Percentiles rank a stretch among this genome's conserved stretches.
Conservation (phyloP, 2,888 invertebrate species). For the Epinotia bilunana region DNA sequence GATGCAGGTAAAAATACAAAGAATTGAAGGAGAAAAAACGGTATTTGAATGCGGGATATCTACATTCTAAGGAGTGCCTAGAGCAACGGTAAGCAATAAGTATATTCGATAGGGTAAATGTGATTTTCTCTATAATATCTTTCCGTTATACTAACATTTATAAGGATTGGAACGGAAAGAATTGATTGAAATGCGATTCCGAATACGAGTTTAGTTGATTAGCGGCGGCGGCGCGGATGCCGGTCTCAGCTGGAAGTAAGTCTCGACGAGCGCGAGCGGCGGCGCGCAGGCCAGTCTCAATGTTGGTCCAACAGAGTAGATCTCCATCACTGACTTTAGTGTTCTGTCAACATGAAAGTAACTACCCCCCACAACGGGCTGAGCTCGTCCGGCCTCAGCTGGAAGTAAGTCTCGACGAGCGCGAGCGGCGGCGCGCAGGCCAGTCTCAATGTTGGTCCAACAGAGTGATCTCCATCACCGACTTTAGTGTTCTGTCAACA, state of each 20-base stretch:
- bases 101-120: neutral
- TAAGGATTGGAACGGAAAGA: neutral
- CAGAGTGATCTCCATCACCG: conserved; percentile 96
- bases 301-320: conserved; percentile 98
- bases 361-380: conserved; percentile 88
- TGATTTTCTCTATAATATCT: neutral
- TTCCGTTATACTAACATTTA: neutral
- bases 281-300: conserved; percentile 94
- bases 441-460: conserved; percentile 98
- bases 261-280: conserved; percentile 78
- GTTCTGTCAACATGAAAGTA: neutral
- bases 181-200: neutral
- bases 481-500: conserved; percentile 92
- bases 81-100: neutral
- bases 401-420: conserved; percentile 66
- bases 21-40: neutral
- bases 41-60: neutral
- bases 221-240: no score
- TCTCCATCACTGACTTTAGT: conserved; percentile 97
- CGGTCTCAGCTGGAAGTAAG: conserved; percentile 8
- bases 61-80: neutral
- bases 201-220: no score
- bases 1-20: neutral
- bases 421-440: conserved; percentile 95
- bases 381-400: conserved; percentile 2